Base-by-base conservation (phyloP, 2,888 invertebrate genomes). In the Microchrysa polita region DNA sequence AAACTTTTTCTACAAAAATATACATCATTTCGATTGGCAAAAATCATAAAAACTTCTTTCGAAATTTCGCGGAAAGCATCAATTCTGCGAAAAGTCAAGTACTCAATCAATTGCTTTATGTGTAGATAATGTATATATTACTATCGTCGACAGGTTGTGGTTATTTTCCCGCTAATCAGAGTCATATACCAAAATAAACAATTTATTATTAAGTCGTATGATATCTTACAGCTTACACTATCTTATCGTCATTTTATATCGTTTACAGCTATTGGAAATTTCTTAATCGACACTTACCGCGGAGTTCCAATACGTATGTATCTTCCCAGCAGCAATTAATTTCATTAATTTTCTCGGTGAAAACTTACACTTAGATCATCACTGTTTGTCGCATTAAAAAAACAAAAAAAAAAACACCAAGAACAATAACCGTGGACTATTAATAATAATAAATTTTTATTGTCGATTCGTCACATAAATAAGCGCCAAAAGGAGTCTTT, bases 361-460 rank as follows among this genome's bases (percentile, higher is more conserved):
- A 27, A n/a, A 34, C n/a, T 40, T n/a, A n/a, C 61, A 34, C 61
- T 34, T n/a, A 23, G n/a, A 5, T 40, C n/a, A 14, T 23, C 55
- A 22, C 20, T 16, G 20, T 55, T 55, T 14, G n/a, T n/a, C n/a
- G n/a, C n/a, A n/a, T 52, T 18, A 52, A 14, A n/a, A n/a, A n/a
- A n/a, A n/a, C 27, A 34, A 34, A 7, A 5, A 14, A 4, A 52
- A 52, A 4, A 52, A 52, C 52, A 52, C 52, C 14, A 44, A 0
- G 9, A 52, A 52, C 52, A 52, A 52, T 52, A 52, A 52, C 52
- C 59, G 59, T 14, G n/a, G n/a, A n/a, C n/a, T n/a, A 23, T 59
- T 23, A 23, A 9, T 14, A 14, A 23, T 23, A 23, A n/a, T 7
- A n/a, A 12, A 12, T 42, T 48, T 12, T 48, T 12, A n/a, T 48